These are phyloP conservation scores for Zoroaster sp. DNA, from an alignment of 53 echinoderm and acorn worm genomes.

Conservation along the genomic window DNA sequence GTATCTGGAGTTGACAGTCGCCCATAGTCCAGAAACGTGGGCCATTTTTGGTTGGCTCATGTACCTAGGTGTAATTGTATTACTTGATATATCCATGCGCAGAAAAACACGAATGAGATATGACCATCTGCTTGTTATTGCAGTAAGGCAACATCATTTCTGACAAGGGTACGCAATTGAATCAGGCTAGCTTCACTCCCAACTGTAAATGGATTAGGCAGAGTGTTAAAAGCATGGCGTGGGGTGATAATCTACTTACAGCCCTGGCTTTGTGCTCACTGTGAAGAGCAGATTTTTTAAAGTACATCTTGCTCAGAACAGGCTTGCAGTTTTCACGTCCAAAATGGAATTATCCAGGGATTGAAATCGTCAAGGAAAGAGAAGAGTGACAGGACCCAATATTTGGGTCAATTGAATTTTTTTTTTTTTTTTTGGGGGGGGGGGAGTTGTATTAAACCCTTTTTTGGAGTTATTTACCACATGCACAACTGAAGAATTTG, in stretches of 20 bases:
- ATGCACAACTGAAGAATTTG: no score
- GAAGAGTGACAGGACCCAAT: conserved; percentile 9
- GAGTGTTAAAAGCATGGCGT: conserved; percentile 53
- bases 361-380: neutral
- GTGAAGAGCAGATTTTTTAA: neutral
- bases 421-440: neutral
- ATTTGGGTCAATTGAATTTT: conserved; percentile 43
- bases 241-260: conserved; percentile 21
- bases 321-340: neutral
- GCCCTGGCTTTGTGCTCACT: neutral
- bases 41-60: neutral
- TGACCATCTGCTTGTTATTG: conserved; percentile 39
- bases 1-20: neutral
- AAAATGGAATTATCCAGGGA: neutral
- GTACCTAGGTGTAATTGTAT: neutral
- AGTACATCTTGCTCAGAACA: neutral
- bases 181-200: neutral
- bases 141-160: conserved; percentile 28
- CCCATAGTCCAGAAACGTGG: neutral
- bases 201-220: conserved; percentile 33
- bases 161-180: conserved; percentile 49
- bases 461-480: no score
- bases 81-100: neutral
- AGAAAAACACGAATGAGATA: neutral
- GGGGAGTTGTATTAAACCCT: neutral